phyloP scores from a whole-genome alignment of 2,888 invertebrate species.

The Nasonia oneida region DNA sequence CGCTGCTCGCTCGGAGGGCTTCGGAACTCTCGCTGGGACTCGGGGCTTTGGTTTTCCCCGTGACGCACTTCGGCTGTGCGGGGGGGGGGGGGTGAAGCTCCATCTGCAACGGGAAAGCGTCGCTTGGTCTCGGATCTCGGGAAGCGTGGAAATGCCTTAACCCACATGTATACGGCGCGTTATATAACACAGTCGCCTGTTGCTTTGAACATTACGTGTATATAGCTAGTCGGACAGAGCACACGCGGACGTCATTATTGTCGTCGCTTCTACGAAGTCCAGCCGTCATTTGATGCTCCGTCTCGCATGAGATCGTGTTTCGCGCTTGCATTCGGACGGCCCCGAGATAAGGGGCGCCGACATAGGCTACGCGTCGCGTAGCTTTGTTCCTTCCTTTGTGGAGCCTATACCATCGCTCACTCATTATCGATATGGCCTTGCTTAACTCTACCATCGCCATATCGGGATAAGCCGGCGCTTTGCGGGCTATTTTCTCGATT shows the following conservation, averaged over 20 bases:
- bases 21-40: too few relatives aligned
- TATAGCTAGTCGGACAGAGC: neutral
- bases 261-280: neutral
- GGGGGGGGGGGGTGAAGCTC: too few relatives aligned
- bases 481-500: neutral
- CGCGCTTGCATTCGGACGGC: neutral
- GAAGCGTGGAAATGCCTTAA: too few relatives aligned
- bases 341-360: neutral
- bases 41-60: too few relatives aligned
- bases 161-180: too few relatives aligned
- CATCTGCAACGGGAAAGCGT: too few relatives aligned
- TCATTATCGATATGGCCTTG: neutral
- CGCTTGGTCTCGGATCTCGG: too few relatives aligned
- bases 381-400: too few relatives aligned
- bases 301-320: conserved; percentile 1
- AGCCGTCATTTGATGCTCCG: conserved; percentile 14
- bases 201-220: neutral
- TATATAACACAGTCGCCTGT: neutral
- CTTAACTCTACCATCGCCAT: neutral
- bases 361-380: neutral
- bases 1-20: too few relatives aligned
- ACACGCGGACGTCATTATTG: neutral
- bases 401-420: neutral
- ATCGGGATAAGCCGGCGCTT: neutral
- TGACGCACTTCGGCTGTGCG: too few relatives aligned